A percentile compares a stretch with the other conserved stretches of the same genome.
Evolutionary conservation across 2,888 invertebrate genomes (phyloP).

Genomic region (Cosmia trapezina): DNA sequence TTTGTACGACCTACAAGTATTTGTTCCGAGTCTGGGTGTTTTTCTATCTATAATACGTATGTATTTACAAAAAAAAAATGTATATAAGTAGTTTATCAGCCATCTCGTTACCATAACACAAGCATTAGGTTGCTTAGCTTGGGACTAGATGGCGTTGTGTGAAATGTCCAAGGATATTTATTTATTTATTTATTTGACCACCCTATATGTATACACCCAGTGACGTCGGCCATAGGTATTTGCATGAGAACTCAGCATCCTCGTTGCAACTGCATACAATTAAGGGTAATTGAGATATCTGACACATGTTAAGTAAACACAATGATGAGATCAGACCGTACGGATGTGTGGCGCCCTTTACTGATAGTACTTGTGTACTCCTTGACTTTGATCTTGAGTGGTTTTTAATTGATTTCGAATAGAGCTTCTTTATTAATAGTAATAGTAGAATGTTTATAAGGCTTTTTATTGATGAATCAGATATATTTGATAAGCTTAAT

Average conservation of each 20-base stretch:
- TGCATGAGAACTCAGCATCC: conserved; percentile 38
- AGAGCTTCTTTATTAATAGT: conserved; percentile 8
- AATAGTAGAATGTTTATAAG: neutral
- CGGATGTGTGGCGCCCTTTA: conserved; percentile 33
- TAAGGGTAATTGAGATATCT: conserved; percentile 46
- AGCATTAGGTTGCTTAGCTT: no score
- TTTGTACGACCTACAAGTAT: no score
- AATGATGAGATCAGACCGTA: conserved; percentile 46
- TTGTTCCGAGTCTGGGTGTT: no score
- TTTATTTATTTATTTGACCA: no score
- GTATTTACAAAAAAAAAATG: no score
- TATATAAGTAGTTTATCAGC: no score
- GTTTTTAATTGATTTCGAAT: conserved; percentile 47
- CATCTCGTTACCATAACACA: no score
- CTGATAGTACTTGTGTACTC: conserved; percentile 10
- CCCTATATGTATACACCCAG: no score
- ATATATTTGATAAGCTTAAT: conserved; percentile 14
- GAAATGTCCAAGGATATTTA: no score
- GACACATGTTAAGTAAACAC: conserved; percentile 40
- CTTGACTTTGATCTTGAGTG: conserved; percentile 57
- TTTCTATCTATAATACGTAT: no score
- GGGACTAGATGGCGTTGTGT: no score
- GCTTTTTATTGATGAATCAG: conserved; percentile 8
- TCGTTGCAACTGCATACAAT: conserved; percentile 54
- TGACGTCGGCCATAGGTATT: conserved; percentile 24